A percentile compares a stretch with the other conserved stretches of the same genome.
phyloP scores from a whole-genome alignment of 2,888 invertebrate species.

The Plebejus melissa region DNA sequence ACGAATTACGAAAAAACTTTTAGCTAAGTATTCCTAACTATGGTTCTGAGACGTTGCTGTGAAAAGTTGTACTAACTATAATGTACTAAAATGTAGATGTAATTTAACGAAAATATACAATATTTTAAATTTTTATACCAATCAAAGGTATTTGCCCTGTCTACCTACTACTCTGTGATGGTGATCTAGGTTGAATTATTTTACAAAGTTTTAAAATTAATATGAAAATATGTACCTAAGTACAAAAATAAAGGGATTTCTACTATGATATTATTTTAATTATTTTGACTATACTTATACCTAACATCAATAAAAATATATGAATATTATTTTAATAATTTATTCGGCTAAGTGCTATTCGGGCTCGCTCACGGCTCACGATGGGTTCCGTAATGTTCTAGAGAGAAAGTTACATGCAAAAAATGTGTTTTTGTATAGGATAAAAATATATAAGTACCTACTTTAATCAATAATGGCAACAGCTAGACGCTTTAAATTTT shows the following conservation, averaged over 20 bases:
- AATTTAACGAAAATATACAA: neutral
- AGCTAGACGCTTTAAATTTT: too few relatives aligned
- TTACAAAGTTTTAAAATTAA: neutral
- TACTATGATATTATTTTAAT: neutral
- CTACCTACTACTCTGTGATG: neutral
- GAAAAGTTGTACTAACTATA: neutral
- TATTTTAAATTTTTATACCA: neutral
- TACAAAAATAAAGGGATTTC: constrained; percentile 6
- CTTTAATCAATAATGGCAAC: too few relatives aligned
- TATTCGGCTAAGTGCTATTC: too few relatives aligned
- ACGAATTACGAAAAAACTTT: neutral
- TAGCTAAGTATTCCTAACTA: neutral
- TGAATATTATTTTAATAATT: too few relatives aligned
- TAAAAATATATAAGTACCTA: too few relatives aligned
- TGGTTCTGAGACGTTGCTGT: neutral
- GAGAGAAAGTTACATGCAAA: too few relatives aligned
- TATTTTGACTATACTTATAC: too few relatives aligned
- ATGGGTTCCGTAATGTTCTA: too few relatives aligned
- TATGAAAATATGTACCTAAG: neutral
- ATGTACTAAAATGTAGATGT: neutral
- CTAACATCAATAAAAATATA: too few relatives aligned
- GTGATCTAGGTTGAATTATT: neutral
- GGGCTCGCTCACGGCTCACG: too few relatives aligned
- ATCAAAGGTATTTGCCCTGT: neutral
- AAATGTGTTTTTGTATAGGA: too few relatives aligned